These are phyloP conservation scores for Listronotus oregonensis DNA, from an alignment of 1,140 invertebrate genomes.

Conservation along the genomic window DNA sequence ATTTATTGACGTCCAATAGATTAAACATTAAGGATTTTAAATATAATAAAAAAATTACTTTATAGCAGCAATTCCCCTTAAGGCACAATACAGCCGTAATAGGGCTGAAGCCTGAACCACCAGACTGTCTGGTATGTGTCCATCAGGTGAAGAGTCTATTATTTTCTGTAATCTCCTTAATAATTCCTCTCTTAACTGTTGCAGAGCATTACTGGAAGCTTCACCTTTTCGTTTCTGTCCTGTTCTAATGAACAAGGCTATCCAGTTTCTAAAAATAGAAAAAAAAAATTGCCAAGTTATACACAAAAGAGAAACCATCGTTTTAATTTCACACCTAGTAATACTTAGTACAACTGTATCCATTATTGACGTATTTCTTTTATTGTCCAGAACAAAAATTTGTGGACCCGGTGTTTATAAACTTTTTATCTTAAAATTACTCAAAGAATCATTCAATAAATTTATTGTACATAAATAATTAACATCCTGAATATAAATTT, in stretches of 20 bases:
- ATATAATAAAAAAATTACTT: slow-evolving; percentile 64
- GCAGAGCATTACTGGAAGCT: slow-evolving; percentile 69
- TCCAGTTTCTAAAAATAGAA: slow-evolving; percentile 71
- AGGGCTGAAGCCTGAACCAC: slow-evolving; percentile 82
- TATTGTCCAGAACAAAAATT: too few relatives aligned
- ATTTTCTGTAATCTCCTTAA: slow-evolving; percentile 71
- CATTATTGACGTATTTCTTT: too few relatives aligned
- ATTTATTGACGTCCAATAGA: too few relatives aligned
- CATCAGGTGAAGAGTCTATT: slow-evolving; percentile 60
- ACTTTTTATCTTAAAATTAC: too few relatives aligned
- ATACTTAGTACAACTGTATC: too few relatives aligned
- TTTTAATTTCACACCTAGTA: too few relatives aligned
- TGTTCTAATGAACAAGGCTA: slow-evolving; percentile 87
- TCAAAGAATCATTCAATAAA: too few relatives aligned
- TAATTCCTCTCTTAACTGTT: slow-evolving; percentile 78
- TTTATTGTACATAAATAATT: too few relatives aligned
- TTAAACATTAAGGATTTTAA: too few relatives aligned
- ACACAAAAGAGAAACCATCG: not conserved
- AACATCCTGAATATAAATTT: too few relatives aligned
- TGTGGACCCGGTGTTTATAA: too few relatives aligned
- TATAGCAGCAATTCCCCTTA: slow-evolving; percentile 89
- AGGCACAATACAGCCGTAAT: slow-evolving; percentile 85
- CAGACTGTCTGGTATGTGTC: slow-evolving; percentile 66
- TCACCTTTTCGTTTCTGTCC: slow-evolving; percentile 89
- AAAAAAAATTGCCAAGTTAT: not conserved